phyloP scores from a whole-genome alignment of 2,113 vertebrate species.

The Crotalus horridus region DNA sequence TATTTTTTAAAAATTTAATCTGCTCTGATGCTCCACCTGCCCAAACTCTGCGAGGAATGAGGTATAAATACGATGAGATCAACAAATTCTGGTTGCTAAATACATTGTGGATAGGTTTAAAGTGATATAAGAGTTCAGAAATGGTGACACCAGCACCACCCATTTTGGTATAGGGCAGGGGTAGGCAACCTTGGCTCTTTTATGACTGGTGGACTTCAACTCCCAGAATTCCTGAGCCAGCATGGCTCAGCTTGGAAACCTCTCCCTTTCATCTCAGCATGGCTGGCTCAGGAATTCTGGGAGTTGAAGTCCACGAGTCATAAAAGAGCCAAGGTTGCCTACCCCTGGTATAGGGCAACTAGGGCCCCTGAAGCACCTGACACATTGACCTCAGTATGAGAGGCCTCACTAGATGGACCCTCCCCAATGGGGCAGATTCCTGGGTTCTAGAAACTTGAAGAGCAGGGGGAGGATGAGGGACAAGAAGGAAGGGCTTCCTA shows the following conservation, averaged over 20 bases:
- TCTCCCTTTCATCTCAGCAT: no score
- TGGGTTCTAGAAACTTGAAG: background rate
- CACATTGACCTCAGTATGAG: background rate
- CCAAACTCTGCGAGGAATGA: background rate
- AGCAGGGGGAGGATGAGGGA: background rate
- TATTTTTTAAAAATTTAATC: background rate
- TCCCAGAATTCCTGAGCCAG: no score
- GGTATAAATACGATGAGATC: background rate
- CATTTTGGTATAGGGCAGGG: background rate
- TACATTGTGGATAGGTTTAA: background rate
- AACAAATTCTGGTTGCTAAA: background rate
- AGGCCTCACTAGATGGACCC: background rate
- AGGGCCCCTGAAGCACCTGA: background rate
- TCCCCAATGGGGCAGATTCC: background rate
- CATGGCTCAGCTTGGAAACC: no score
- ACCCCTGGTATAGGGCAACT: background rate
- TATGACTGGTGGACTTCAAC: no score
- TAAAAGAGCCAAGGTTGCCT: no score
- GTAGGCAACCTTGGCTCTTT: no score
- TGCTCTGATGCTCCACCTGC: background rate
- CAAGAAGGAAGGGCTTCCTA: background rate
- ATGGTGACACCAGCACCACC: background rate
- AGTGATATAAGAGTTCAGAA: background rate
- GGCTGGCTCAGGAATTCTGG: no score
- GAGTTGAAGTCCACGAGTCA: no score